Conservation (phyloP, 2,113 vertebrate genomes). For the Ceratotherium simum region DNA sequence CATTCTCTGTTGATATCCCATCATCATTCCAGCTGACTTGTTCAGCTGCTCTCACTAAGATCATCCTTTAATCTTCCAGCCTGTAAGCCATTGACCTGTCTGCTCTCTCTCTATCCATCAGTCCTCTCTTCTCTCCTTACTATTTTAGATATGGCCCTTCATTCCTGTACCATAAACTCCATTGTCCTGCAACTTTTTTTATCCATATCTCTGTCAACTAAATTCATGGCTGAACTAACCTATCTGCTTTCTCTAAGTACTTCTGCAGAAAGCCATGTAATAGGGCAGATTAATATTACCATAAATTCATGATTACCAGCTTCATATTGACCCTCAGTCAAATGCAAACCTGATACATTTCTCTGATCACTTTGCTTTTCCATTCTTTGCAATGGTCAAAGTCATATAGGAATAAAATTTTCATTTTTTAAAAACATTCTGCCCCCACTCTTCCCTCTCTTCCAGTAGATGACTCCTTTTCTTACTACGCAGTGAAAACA, state of each 20-base stretch:
- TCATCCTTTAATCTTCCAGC: not conserved
- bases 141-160: not conserved
- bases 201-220: not conserved
- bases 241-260: not conserved
- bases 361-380: not conserved
- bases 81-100: not conserved
- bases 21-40: not conserved
- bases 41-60: not conserved
- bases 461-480: not conserved
- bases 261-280: not conserved
- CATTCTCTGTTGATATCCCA: not conserved
- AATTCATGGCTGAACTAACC: not conserved
- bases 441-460: not conserved
- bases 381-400: not conserved
- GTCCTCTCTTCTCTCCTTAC: not conserved
- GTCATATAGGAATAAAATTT: not conserved
- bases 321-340: not conserved
- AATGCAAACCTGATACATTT: not conserved
- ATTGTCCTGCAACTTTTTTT: not conserved
- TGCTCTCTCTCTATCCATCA: not conserved
- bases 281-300: not conserved
- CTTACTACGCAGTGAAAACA: not conserved
- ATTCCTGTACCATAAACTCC: not conserved
- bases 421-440: not conserved
- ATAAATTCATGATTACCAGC: not conserved